Conservation (phyloP, 2,797 vertebrate species). For the Danio jaintianensis region DNA sequence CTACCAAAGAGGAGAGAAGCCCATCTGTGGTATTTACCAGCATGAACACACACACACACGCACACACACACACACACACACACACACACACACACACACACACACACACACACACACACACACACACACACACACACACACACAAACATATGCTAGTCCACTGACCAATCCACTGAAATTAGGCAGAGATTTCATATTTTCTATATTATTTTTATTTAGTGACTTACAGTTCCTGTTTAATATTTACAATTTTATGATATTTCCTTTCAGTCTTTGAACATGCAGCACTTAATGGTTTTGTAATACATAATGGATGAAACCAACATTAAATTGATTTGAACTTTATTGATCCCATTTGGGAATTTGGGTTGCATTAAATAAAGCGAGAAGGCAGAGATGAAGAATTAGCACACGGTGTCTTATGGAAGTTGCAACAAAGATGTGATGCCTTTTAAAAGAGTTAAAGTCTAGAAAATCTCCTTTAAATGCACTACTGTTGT, state of each 20-base stretch:
- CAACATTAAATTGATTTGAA: neutral
- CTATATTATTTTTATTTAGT: neutral
- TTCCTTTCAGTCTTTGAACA: neutral
- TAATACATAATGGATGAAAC: slow-evolving; percentile 13
- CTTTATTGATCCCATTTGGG: slow-evolving; percentile 1
- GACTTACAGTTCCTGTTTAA: slow-evolving; percentile 49
- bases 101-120: too few species aligned
- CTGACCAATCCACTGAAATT: neutral
- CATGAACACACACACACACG: slow-evolving; percentile 31
- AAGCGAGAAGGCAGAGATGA: neutral
- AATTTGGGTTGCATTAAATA: slow-evolving; percentile 1
- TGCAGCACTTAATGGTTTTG: neutral
- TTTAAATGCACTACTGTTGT: too few species aligned
- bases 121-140: neutral
- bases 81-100: neutral
- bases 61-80: too few species aligned
- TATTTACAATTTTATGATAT: slow-evolving; percentile 51
- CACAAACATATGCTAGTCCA: slow-evolving; percentile 8
- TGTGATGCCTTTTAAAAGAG: too few species aligned
- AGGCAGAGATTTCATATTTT: slow-evolving; percentile 35
- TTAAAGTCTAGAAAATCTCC: too few species aligned
- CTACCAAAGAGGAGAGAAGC: slow-evolving; percentile 79
- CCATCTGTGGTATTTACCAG: slow-evolving; percentile 72
- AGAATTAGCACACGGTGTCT: neutral
- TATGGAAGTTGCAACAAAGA: too few species aligned